Conservation (phyloP, 2,113 vertebrate genomes). For the Sardina pilchardus region DNA sequence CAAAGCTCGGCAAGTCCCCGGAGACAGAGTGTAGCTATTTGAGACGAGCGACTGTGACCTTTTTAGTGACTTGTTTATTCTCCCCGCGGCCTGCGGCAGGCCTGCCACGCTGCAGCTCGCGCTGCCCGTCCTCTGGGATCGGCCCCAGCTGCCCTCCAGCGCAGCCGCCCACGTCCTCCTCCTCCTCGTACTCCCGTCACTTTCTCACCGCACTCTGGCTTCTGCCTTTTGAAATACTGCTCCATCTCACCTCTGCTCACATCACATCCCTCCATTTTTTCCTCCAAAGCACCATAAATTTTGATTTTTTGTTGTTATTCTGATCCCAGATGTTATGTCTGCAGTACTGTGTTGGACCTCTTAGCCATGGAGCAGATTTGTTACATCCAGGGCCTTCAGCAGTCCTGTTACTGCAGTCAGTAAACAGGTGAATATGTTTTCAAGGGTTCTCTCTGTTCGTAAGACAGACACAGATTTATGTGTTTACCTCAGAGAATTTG, state of each 20-base stretch:
- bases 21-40: not conserved
- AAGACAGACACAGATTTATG: not conserved
- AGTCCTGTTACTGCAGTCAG: not conserved
- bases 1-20: constrained; percentile 7
- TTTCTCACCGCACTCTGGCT: not conserved
- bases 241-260: not conserved
- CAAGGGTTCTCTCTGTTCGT: not conserved
- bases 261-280: not conserved
- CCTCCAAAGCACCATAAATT: not conserved
- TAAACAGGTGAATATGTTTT: not conserved
- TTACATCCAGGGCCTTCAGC: not conserved
- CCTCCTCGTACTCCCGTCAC: not conserved
- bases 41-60: not conserved
- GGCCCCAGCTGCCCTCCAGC: constrained; percentile 32
- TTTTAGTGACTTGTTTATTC: constrained; percentile 26
- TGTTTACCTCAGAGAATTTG: no score
- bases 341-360: not conserved
- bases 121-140: not conserved
- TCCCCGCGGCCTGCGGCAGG: not conserved
- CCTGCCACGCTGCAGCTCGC: constrained; percentile 17
- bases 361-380: not conserved
- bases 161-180: constrained; percentile 30
- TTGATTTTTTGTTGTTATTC: not conserved
- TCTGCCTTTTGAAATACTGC: not conserved
- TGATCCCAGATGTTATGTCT: not conserved